Conservation (phyloP, 2,113 vertebrate genomes). For the Drymodes brunneopygia region DNA sequence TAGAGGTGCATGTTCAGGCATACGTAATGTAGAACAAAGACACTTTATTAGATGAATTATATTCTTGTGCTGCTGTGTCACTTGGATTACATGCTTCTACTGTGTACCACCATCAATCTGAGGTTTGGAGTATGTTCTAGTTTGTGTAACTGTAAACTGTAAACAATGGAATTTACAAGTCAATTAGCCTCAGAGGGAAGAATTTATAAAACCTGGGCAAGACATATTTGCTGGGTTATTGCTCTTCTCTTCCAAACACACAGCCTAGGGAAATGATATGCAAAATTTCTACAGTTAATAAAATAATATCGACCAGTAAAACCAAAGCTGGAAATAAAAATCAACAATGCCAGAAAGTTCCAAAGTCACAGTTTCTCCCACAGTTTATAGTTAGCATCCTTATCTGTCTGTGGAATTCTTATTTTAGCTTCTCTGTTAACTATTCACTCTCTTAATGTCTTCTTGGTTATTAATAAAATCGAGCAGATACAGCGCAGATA, state of each 20-base stretch:
- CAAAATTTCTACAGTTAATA: neutral
- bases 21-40: neutral
- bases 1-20: rapidly evolving
- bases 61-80: neutral
- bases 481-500: neutral
- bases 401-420: neutral
- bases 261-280: neutral
- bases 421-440: neutral
- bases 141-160: neutral
- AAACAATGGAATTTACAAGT: neutral
- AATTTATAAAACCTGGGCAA: neutral
- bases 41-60: neutral
- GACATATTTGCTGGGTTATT: neutral
- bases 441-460: neutral
- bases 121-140: neutral
- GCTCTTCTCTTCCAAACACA: neutral
- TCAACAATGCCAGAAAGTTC: neutral
- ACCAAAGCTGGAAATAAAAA: neutral
- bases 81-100: neutral
- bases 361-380: neutral
- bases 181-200: neutral
- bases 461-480: neutral
- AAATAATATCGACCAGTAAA: neutral
- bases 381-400: neutral
- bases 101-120: neutral